phyloP scores from a whole-genome alignment of 1,140 invertebrate species.

The Andricus grossulariae region DNA sequence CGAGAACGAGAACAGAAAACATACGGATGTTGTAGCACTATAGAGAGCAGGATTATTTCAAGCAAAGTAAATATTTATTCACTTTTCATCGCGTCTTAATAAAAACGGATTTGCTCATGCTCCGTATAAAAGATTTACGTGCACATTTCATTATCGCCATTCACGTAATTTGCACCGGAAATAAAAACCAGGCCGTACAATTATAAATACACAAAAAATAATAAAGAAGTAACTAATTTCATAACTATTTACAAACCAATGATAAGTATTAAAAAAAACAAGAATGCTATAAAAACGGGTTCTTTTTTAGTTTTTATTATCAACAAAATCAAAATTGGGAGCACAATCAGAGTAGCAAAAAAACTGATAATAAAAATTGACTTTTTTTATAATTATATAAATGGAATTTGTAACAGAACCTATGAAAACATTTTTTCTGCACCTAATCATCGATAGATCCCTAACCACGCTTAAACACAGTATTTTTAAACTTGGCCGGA shows the following conservation, averaged over 20 bases:
- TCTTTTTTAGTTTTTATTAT: too few relatives aligned
- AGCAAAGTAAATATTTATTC: slow-evolving; percentile 31
- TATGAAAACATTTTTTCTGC: too few relatives aligned
- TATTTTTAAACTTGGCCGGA: slow-evolving; percentile 28
- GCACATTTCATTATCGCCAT: slow-evolving; percentile 5
- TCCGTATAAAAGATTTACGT: slow-evolving; percentile 14
- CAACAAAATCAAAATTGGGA: too few relatives aligned
- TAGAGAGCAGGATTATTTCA: slow-evolving; percentile 26
- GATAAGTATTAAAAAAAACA: not conserved
- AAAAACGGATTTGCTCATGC: slow-evolving; percentile 26
- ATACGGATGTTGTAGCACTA: slow-evolving; percentile 11
- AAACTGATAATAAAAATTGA: not conserved
- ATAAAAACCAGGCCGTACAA: not conserved
- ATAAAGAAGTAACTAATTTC: not conserved
- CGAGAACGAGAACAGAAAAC: slow-evolving; percentile 2
- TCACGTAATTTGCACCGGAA: not conserved
- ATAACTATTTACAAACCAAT: not conserved
- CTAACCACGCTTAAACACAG: not conserved
- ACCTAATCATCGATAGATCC: slow-evolving; percentile 16
- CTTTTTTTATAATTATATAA: too few relatives aligned
- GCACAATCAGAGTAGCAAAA: not conserved
- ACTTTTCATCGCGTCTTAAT: slow-evolving; percentile 29
- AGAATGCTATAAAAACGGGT: not conserved
- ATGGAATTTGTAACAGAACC: too few relatives aligned
- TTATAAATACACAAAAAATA: not conserved